These are phyloP conservation scores for Leuciscus waleckii DNA, from an alignment of 2,797 vertebrate genomes.

Conservation along the genomic window DNA sequence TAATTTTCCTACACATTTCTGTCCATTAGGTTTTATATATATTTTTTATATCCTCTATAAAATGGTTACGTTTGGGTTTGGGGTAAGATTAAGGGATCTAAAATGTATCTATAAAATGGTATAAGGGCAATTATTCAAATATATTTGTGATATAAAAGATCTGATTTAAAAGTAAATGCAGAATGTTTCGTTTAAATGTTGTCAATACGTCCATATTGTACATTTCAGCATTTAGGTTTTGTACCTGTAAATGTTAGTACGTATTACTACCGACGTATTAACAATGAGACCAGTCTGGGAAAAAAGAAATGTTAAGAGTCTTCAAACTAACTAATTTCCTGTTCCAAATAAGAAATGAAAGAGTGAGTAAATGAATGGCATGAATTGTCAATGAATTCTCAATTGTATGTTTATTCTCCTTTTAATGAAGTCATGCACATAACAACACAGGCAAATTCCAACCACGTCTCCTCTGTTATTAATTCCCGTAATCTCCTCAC, in stretches of 20 bases:
- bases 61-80: too few relatives aligned
- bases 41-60: too few relatives aligned
- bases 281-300: not conserved
- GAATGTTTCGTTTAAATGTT: not conserved
- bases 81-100: too few relatives aligned
- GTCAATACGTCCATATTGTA: not conserved
- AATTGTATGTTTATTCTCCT: not conserved
- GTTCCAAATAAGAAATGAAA: not conserved
- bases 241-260: not conserved
- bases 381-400: not conserved
- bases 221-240: not conserved
- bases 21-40: not conserved
- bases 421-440: not conserved
- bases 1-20: not conserved
- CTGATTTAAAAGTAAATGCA: not conserved
- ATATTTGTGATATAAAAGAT: not conserved
- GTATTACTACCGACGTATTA: not conserved
- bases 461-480: conserved; percentile 15
- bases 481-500: conserved; percentile 26
- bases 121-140: not conserved
- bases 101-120: too few relatives aligned
- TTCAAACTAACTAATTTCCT: not conserved
- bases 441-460: conserved; percentile 29
- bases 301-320: not conserved
- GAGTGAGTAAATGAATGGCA: not conserved